Conservation (phyloP, 2,888 invertebrate genomes). For the Teleogryllus oceanicus region DNA sequence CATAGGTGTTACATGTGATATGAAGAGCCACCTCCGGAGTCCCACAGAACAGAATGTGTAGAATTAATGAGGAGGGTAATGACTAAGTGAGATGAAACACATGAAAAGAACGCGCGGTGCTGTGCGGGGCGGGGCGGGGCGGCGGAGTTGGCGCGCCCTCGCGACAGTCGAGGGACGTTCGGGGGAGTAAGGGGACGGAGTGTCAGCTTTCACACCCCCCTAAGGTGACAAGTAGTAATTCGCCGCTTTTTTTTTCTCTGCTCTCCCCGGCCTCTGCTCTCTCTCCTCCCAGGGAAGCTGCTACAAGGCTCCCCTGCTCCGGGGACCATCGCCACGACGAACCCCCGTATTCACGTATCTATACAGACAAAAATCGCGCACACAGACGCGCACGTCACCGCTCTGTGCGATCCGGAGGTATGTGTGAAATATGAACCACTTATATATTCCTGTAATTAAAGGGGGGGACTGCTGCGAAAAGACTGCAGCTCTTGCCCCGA, state of each 20-base stretch:
- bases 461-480: neutral
- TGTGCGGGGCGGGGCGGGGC: neutral
- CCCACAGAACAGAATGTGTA: constrained; percentile 1
- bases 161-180: neutral
- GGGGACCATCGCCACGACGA: neutral
- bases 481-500: neutral
- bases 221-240: constrained; percentile 18
- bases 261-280: neutral
- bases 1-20: neutral
- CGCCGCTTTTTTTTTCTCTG: neutral
- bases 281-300: no score
- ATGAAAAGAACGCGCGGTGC: neutral
- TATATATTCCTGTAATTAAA: constrained; percentile 1
- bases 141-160: neutral
- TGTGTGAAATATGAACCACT: constrained; percentile 18
- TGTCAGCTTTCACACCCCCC: constrained; percentile 9
- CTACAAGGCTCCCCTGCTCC: no score
- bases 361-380: constrained; percentile 7
- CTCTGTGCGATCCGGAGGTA: neutral
- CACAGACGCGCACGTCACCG: neutral
- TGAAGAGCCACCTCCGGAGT: neutral
- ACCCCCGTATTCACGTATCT: neutral
- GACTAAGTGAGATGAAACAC: constrained; percentile 18
- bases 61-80: constrained; percentile 18
- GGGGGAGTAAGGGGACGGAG: neutral